phyloP scores from a whole-genome alignment of 2,888 invertebrate genomes.

The Drosophila mercatorum region DNA sequence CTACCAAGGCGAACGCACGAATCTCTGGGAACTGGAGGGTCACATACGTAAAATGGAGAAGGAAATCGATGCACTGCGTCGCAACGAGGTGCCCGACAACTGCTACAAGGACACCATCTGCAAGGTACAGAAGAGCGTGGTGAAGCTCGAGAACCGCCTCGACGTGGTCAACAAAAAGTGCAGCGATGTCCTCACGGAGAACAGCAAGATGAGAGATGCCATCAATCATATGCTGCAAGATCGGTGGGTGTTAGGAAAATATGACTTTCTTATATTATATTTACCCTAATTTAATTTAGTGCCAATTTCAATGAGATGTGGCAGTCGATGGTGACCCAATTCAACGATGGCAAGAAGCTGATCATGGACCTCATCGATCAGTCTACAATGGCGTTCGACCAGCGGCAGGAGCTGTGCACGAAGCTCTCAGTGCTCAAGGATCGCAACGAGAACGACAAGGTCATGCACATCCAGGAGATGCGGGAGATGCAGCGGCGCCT shows the following conservation, averaged over 20 bases:
- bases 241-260: conserved; percentile 83
- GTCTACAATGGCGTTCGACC: conserved; percentile 94
- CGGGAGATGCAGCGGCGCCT: conserved; percentile 93
- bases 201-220: conserved; percentile 89
- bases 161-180: conserved; percentile 92
- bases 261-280: not conserved
- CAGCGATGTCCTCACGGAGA: conserved; percentile 90
- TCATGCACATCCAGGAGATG: conserved; percentile 91
- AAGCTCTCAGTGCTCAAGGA: conserved; percentile 93
- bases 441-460: conserved; percentile 90
- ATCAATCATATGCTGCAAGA: conserved; percentile 93
- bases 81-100: conserved; percentile 85
- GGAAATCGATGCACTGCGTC: conserved; percentile 81
- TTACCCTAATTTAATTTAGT: conserved; percentile 76
- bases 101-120: conserved; percentile 84
- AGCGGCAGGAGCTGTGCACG: conserved; percentile 92
- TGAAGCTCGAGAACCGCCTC: conserved; percentile 90
- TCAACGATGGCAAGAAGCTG: conserved; percentile 91
- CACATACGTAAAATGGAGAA: conserved; percentile 85
- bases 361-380: conserved; percentile 95
- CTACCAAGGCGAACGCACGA: conserved; percentile 80
- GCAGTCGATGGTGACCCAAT: conserved; percentile 90
- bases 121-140: conserved; percentile 85
- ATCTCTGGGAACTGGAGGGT: conserved; percentile 85
- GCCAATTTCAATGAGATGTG: conserved; percentile 93